Percentiles rank a stretch among this genome's conserved stretches.
Conservation (phyloP, 2,113 vertebrate species). For the Onychostruthus taczanowskii region DNA sequence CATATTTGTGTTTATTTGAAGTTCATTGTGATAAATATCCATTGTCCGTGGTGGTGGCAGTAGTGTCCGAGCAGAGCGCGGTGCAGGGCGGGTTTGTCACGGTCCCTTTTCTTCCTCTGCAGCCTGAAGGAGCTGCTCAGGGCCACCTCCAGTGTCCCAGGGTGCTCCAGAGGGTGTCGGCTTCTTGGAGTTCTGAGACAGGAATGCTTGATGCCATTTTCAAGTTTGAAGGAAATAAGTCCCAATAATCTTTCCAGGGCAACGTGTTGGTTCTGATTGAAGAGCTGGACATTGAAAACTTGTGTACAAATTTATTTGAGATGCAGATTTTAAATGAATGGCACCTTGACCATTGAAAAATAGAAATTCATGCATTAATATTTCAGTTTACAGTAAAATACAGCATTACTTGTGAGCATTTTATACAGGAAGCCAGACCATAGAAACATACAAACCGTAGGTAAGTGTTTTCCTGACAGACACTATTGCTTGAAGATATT, state of each 20-base stretch:
- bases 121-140: neutral
- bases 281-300: neutral
- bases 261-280: neutral
- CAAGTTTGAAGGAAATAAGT: neutral
- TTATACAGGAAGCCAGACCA: slow-evolving; percentile 66
- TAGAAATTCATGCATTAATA: slow-evolving; percentile 82
- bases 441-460: slow-evolving; percentile 64
- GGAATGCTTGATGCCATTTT: fast-evolving
- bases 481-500: slow-evolving; percentile 72
- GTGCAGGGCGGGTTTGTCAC: neutral
- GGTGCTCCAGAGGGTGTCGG: neutral
- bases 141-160: neutral
- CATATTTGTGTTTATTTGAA: neutral
- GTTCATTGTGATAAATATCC: neutral
- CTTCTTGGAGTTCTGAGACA: neutral
- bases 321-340: slow-evolving; percentile 37
- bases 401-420: slow-evolving; percentile 40
- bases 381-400: slow-evolving; percentile 75
- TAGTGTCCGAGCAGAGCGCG: neutral
- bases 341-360: slow-evolving; percentile 69
- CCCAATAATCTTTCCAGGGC: neutral
- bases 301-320: slow-evolving; percentile 62
- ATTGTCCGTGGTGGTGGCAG: neutral
- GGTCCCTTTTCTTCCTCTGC: neutral
- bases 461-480: slow-evolving; percentile 64